A percentile compares a stretch with the other conserved stretches of the same genome.
Conservation (phyloP, 2,113 vertebrate species). For the Prolemur simus region DNA sequence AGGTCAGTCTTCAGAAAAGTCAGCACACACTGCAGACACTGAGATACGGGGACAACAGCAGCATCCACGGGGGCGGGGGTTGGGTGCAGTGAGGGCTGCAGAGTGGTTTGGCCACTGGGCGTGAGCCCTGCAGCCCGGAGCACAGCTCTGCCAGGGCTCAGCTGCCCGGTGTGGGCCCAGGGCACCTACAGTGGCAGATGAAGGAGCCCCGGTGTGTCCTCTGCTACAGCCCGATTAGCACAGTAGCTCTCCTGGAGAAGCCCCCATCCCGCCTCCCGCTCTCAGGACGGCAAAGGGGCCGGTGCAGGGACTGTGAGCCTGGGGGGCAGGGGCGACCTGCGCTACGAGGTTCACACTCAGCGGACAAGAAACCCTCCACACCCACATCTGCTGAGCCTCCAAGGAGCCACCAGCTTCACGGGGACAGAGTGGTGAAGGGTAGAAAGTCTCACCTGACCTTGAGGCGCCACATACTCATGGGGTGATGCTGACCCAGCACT, state of each 20-base stretch:
- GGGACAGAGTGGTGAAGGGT: neutral
- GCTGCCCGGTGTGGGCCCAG: neutral
- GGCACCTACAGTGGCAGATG: too few species aligned
- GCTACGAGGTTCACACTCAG: too few species aligned
- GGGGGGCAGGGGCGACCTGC: neutral
- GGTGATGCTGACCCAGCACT: neutral
- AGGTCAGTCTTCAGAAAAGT: neutral
- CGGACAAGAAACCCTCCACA: neutral
- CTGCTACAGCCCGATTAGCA: neutral
- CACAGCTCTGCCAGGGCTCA: neutral
- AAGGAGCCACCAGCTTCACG: neutral
- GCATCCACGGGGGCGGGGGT: neutral
- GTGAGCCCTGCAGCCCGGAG: neutral
- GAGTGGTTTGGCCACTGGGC: neutral
- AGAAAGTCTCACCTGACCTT: neutral
- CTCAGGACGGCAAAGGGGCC: neutral
- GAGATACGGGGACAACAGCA: neutral
- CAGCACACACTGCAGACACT: neutral
- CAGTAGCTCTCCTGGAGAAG: neutral
- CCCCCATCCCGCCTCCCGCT: neutral
- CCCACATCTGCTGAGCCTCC: neutral
- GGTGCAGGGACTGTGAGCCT: neutral
- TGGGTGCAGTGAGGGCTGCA: fast-evolving
- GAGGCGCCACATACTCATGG: neutral
- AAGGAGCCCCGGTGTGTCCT: neutral